These are phyloP conservation scores for Tetheella fluctuosa DNA, from an alignment of 2,888 invertebrate species.

Conservation along the genomic window DNA sequence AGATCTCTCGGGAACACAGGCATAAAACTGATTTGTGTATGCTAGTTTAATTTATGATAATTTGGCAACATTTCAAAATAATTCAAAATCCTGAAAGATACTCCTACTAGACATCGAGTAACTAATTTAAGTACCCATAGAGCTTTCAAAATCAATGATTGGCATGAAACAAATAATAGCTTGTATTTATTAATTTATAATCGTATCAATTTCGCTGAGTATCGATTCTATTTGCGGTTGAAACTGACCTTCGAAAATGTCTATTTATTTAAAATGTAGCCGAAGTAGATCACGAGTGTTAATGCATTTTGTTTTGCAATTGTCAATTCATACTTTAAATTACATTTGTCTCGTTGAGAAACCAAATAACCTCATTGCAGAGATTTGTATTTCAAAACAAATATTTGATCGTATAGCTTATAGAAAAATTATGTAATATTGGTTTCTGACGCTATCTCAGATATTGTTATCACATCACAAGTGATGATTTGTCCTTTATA, in stretches of 20 bases:
- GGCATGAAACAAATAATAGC: neutral
- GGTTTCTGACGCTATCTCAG: too few species aligned
- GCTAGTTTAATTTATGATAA: too few species aligned
- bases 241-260: neutral
- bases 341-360: neutral
- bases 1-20: too few species aligned
- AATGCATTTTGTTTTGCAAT: neutral
- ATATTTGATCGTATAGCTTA: too few species aligned
- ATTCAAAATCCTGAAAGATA: too few species aligned
- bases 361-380: neutral
- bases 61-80: too few species aligned
- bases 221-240: constrained; percentile 4
- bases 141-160: neutral
- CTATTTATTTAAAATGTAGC: neutral
- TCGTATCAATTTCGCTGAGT: neutral
- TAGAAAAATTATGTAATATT: too few species aligned
- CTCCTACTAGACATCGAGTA: too few species aligned
- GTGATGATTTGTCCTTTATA: too few species aligned
- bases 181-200: neutral
- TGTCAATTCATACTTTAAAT: neutral
- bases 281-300: neutral
- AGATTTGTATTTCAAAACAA: neutral
- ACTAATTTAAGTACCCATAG: too few species aligned
- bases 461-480: too few species aligned
- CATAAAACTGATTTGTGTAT: too few species aligned